phyloP scores from a whole-genome alignment of 2,113 vertebrate genomes.

The Myiozetetes cayanensis region DNA sequence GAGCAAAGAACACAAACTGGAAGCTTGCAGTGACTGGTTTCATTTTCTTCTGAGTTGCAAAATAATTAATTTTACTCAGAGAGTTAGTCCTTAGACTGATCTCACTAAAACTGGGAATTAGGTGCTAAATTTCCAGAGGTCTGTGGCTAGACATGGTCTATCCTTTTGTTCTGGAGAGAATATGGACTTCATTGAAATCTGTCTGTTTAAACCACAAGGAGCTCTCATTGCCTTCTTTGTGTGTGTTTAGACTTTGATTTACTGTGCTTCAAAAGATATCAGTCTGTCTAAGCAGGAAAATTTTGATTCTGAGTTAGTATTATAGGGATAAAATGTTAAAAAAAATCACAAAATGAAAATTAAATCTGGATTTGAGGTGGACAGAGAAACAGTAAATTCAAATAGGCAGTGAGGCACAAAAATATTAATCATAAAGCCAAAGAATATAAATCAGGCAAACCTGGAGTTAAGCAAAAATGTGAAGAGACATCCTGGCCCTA shows the following conservation, averaged over 20 bases:
- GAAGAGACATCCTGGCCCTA: neutral
- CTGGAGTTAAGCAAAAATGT: neutral
- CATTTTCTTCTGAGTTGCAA: neutral
- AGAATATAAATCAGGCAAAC: neutral
- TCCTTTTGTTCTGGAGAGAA: neutral
- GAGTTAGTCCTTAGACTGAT: neutral
- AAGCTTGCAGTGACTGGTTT: neutral
- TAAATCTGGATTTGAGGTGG: neutral
- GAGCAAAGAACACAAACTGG: neutral
- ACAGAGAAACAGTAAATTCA: neutral
- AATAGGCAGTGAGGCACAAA: neutral
- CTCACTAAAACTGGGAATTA: neutral
- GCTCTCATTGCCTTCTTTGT: neutral
- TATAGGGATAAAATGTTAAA: neutral
- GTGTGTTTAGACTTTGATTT: neutral
- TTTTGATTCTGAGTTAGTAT: neutral
- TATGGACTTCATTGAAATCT: neutral
- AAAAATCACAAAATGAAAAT: neutral
- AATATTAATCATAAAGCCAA: neutral
- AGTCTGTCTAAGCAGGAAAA: neutral
- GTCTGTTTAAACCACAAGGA: neutral
- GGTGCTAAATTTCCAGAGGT: neutral
- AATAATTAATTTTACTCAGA: neutral
- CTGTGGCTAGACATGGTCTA: neutral
- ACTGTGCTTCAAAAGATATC: neutral